Conservation (phyloP, 1,140 invertebrate genomes). For the Saccostrea glomerata region DNA sequence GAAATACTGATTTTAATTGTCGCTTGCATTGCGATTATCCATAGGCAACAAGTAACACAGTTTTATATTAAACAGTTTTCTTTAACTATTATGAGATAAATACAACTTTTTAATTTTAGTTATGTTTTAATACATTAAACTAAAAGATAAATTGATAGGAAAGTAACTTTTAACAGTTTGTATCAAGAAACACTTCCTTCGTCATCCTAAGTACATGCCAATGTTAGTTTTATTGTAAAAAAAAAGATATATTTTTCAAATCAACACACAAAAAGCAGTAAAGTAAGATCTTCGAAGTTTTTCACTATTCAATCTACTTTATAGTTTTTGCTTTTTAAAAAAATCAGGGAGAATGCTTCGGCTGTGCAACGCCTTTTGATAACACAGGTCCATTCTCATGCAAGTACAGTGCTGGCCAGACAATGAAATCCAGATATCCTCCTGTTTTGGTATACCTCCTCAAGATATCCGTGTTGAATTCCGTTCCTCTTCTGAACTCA, state of each 20-base stretch:
- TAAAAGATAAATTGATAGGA: no score
- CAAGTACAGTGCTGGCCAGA: constrained; percentile 58
- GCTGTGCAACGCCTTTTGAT: constrained; percentile 58
- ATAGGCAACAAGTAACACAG: no score
- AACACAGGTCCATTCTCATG: constrained; percentile 54
- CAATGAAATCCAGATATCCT: constrained; percentile 50
- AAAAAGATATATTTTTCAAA: neutral
- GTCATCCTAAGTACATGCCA: neutral
- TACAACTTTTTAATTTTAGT: no score
- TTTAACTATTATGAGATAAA: no score
- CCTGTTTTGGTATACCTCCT: constrained; percentile 54
- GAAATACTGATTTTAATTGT: no score
- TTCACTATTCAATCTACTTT: neutral
- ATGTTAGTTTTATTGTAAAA: neutral
- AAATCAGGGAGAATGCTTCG: neutral
- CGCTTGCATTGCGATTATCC: no score
- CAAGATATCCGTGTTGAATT: constrained; percentile 49
- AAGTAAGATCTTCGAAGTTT: neutral
- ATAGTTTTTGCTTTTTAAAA: neutral
- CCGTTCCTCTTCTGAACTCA: neutral
- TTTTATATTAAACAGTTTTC: no score
- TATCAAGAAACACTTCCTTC: neutral
- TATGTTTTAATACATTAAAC: no score
- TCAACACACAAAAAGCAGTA: neutral
- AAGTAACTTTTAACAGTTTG: no score